Evolutionary conservation across 2,113 vertebrate species (phyloP), one percentile per base, ranked within the genome.

Genomic region (Prochilodus magdalenae): DNA sequence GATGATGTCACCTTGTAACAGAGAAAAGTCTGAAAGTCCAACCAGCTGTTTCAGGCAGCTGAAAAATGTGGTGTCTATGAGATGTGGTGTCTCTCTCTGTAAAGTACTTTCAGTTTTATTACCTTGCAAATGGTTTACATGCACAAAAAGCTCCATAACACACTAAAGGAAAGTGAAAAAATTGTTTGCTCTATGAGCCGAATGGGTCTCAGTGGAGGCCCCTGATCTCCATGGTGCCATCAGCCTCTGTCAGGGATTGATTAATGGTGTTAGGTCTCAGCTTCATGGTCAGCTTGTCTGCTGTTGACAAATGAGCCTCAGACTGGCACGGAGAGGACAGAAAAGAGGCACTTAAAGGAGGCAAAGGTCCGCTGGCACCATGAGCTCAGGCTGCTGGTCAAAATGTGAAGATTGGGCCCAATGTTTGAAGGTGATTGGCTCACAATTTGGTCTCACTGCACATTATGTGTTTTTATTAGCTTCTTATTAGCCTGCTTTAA

Each of bases 261-360:
- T 77, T 77, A 81, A 84, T 84, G 67, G 77, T 66, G 53, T 30
- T 44, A 66, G 36, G 47, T 57, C 65, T 57, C 1, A 60, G 40
- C 30, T 80, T 24, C 55, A 71, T 75, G 69, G 44, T 76, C 60
- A 75, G 51, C 60, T 70, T 81, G 47, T 81, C 67, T 5, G 7
- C 66, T 67, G 67, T 81, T 79, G 57, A 81, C 79, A 81, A 81
- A 81, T 80, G 53, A 77, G 75, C 33, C 59, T 65, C 26, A 51
- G 26, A 57, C 79, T 73, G 60, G 74, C 74, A 72, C 18, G 6
- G 51, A 40, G n/a, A 59, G 53, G 77, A 53, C 67, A 77, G 59
- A 81, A 77, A 24, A 36, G 63, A 51, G 67, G 16, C 60, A 73
- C 67, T 84, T 77, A 57, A 76, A 62, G 65, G 27, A 62, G 47